Evolutionary conservation across 2,797 vertebrate species (phyloP).

Genomic region (Vireo griseus): DNA sequence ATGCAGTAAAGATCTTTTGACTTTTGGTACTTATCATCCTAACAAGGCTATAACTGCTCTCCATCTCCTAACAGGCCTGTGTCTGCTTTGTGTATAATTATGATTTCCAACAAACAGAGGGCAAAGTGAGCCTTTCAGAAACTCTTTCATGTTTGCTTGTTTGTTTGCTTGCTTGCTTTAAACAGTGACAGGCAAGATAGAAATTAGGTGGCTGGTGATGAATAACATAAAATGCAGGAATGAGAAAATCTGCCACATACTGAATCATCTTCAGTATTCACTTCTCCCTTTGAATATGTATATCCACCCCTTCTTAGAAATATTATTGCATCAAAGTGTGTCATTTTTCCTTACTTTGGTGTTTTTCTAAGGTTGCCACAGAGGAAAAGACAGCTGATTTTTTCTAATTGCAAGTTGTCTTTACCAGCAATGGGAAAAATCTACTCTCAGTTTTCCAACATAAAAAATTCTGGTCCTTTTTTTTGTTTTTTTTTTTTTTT

Average conservation of each 20-base stretch:
- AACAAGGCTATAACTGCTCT: background rate
- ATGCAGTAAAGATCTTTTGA: background rate
- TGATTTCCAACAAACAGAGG: background rate
- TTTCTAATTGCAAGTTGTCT: background rate
- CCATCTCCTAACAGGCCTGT: background rate
- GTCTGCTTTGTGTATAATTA: rapidly evolving
- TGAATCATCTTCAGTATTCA: background rate
- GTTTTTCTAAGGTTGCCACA: background rate
- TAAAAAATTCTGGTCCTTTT: background rate
- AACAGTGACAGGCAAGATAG: background rate
- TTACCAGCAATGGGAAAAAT: background rate
- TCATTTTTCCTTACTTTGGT: background rate
- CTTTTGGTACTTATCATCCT: background rate
- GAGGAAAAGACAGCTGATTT: background rate
- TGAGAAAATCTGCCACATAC: background rate
- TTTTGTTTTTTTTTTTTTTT: no score
- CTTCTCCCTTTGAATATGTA: background rate
- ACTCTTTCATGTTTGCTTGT: background rate
- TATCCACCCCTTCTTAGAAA: background rate
- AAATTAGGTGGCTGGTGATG: background rate
- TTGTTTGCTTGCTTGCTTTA: background rate
- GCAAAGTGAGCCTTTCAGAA: background rate
- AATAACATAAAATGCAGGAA: background rate
- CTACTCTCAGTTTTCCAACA: background rate
- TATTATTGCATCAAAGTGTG: background rate